Base-by-base conservation (phyloP, 2,797 vertebrate species). In the Eptatretus atami region DNA sequence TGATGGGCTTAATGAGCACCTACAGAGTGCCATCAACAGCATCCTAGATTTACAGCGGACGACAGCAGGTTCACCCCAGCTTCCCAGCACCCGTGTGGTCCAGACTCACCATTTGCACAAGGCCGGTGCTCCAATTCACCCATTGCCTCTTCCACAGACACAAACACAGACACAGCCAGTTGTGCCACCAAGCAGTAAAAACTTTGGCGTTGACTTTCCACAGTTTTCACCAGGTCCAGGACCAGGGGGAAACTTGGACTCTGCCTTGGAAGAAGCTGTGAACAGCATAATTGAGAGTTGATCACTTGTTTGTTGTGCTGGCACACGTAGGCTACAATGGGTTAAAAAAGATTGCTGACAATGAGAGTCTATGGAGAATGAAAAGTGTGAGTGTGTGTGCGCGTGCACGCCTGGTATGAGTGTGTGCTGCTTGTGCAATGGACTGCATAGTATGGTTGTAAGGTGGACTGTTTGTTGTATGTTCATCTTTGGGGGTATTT, bases 1-100 rank as follows among this genome's bases (percentile, higher is more conserved):
- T 12, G 83, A 87, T 69, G 75, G 81, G 0, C 77, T 93, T 52
- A 86, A 80, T 1, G 81, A 92, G 70, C 86, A 93, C 73, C 77
- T 94, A 19, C 87, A 94, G 77, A 88, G 84, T 15, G 85, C 87
- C 72, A 94, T 94, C 64, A 84, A 94, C 76, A 88, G 84, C 76
- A 94, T 94, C 76, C 80, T 94, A 1, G 90, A 94, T 73, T 77
- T 93, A 64, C 84, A 92, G 72, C 85, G 90, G 73, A 44, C 31
- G 6, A 44, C 31, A 44, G 31, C 31, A 44, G 31, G 31, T 44
- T 44, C 31, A 44, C 71, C 79, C 67, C 79, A 81, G 76, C 72
- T 75, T 67, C 68, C 71, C 75, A 69, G 57, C 52, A 66, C 69
- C 68, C 76, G 79, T 8, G 31, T 44, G 31, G 31, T 44, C 31